Conservation (phyloP, 2,888 invertebrate genomes). For the Acronicta alni region DNA sequence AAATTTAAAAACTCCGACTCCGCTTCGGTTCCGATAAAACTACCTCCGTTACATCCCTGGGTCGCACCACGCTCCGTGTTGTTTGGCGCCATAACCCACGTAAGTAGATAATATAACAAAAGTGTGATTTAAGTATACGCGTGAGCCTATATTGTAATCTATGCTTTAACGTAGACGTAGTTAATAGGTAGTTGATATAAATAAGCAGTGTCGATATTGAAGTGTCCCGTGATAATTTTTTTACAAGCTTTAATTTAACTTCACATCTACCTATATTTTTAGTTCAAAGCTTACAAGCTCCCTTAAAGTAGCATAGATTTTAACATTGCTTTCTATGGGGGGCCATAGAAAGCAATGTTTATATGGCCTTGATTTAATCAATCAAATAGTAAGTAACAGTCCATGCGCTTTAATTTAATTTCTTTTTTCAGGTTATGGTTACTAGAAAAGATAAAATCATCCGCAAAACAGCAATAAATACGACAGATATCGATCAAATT, state of each 20-base stretch:
- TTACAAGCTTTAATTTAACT: too few species aligned
- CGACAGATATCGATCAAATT: slow-evolving; percentile 11
- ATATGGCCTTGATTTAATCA: slow-evolving; percentile 5
- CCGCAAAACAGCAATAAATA: slow-evolving; percentile 12
- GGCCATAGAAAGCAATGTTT: slow-evolving; percentile 6
- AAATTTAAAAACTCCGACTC: background rate
- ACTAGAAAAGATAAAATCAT: slow-evolving; percentile 12
- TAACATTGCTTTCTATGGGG: slow-evolving; percentile 9
- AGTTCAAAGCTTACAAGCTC: slow-evolving; percentile 2
- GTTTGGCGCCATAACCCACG: slow-evolving; percentile 12
- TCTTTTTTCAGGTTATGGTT: slow-evolving; percentile 5
- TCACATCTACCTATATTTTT: too few species aligned
- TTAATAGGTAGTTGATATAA: too few species aligned
- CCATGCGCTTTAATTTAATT: slow-evolving; percentile 4
- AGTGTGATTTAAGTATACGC: slow-evolving; percentile 2
- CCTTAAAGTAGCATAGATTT: slow-evolving; percentile 8
- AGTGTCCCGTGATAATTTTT: too few species aligned
- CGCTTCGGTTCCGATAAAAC: too few species aligned
- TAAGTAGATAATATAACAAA: slow-evolving; percentile 15
- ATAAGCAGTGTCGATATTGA: too few species aligned
- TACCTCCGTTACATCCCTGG: too few species aligned
- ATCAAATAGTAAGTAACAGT: slow-evolving; percentile 3
- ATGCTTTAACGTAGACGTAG: too few species aligned
- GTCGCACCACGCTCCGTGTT: slow-evolving; percentile 4
- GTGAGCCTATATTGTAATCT: too few species aligned